Evolutionary conservation across 1,140 invertebrate genomes (phyloP), one percentile per base, ranked within the genome.

Genomic region (Formica selysi): DNA sequence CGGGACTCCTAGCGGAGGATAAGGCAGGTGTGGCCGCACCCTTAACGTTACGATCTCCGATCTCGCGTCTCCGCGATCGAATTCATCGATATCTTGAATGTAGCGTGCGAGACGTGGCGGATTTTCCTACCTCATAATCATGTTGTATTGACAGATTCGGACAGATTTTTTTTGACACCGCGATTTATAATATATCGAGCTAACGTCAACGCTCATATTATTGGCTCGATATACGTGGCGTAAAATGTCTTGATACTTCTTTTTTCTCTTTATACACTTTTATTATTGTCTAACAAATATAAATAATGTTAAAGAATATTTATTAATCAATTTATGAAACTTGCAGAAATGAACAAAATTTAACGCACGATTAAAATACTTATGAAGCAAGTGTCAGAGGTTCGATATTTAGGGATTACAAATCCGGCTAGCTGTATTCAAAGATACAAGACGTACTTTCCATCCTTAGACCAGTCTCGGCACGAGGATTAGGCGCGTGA

Each of bases 1-100:
- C 36, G 67, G 51, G 68, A 51, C 29, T 19, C 8, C 67, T 62
- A 10, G 26, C 36, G n/a, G n/a, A 5, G 59, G 87, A 90, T 86
- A 87, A 70, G 86, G 67, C 88, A 90, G 86, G 86, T 90, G 89
- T 85, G 81, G 83, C 74, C 41, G 76, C 76, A 41, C 29, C 22
- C 73, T 65, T 67, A 44, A 16, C 22, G 13, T 29, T 65, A 16
- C 68, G 38, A 73, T 38, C 70, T 61, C 57, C 57, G 44, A 54
- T 57, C 38, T 36, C 54, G 67, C 29, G 1, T 29, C 26, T 29
- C 1, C 22, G 26, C 41, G 73, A 76, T 76, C 38, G 13, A 29
- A 38, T 62, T 36, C 44, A 64, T 62, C 36, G 73, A 76, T 76
- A 64, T 65, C 36, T 76, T 8, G n/a, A 22, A 41, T 19, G 29